Evolutionary conservation across 2,888 invertebrate species (phyloP), one percentile per base, ranked within the genome.

Genomic region (Drosophila formosana): DNA sequence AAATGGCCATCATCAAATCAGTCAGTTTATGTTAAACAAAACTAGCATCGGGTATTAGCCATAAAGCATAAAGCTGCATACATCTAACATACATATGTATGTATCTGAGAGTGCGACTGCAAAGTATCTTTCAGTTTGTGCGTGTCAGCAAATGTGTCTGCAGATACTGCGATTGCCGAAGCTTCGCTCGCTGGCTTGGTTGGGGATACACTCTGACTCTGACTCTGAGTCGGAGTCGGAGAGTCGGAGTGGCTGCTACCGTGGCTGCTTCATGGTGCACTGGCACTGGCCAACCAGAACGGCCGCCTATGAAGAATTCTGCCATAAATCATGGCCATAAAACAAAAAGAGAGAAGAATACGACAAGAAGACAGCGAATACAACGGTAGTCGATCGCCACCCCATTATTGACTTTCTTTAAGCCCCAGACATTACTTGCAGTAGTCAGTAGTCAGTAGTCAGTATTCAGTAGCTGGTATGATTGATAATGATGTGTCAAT

Each of bases 401-500:
- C 32, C 32, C 32, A 32, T 32, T 32, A 32, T 32, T 32, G 32
- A 32, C n/a, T 30, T 45, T 9, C 61, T 23, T 28, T 18, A 9
- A 13, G 4, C 43, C 39, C 18, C 18, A 18, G 18, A 18, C 18
- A 50, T n/a, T 18, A 57, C 32, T 41, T 7, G 49, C 66, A 49
- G 26, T 13, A 61, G 18, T 18, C 18, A 18, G 18, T 18, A 18
- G 1, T 18, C 18, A 1, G 18, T 18, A 18, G 1, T 1, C 18
- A 18, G 18, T 18, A 18, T 18, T 18, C 18, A 1, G 18, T 1
- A 72, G 56, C 37, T 37, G 5, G 37, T 67, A 68, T 74, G 89
- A 90, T 90, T 90, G 82, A 91, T 89, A 90, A 90, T 82, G 86
- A 88, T 88, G 89, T 90, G 90, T 90, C 90, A 91, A 90, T 90